phyloP scores from a whole-genome alignment of 2,888 invertebrate genomes.

The Antheraea assamensis region DNA sequence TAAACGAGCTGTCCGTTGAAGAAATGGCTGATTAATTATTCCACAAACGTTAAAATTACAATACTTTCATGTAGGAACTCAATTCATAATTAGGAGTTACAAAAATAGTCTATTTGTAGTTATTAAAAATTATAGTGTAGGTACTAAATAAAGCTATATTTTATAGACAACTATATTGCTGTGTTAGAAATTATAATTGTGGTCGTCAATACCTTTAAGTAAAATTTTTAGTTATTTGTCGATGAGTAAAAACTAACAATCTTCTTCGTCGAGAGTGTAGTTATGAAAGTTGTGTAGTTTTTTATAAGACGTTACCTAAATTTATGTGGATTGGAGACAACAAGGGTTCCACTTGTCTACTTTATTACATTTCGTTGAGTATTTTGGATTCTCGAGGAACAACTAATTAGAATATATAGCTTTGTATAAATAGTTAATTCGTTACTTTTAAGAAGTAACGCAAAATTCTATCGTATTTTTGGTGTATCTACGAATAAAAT shows the following conservation, averaged over 20 bases:
- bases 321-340: background rate
- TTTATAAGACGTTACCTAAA: background rate
- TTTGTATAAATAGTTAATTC: background rate
- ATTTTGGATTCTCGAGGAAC: background rate
- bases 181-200: background rate
- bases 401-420: background rate
- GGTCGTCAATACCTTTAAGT: background rate
- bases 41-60: background rate
- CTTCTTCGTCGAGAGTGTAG: background rate
- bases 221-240: background rate
- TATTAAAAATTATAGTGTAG: background rate
- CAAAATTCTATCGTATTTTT: background rate
- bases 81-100: background rate
- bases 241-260: background rate
- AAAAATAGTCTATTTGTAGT: background rate
- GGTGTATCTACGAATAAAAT: no score
- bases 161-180: background rate
- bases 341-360: background rate
- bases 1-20: background rate
- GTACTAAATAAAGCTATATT: background rate
- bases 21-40: constrained; percentile 1
- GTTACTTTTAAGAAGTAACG: no score
- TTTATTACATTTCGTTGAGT: background rate
- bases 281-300: background rate
- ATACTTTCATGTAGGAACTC: background rate